A percentile compares a stretch with the other conserved stretches of the same genome.
phyloP scores from a whole-genome alignment of 2,888 invertebrate genomes.

The Drosophila neotestacea region DNA sequence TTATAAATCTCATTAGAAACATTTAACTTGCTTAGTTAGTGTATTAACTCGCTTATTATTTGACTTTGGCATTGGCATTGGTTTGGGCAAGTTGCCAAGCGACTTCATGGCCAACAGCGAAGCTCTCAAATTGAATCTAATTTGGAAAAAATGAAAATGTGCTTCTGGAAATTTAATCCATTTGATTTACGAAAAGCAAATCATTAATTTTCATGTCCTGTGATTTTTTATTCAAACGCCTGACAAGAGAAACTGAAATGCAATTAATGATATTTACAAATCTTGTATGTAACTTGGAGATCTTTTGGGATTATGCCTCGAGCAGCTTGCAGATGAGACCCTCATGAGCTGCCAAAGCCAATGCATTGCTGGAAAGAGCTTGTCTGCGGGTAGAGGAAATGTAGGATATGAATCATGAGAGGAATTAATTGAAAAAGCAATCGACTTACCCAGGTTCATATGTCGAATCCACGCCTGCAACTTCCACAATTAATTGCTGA shows the following conservation, averaged over 20 bases:
- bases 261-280: constrained; percentile 46
- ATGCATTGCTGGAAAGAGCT: constrained; percentile 59
- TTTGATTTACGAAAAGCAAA: constrained; percentile 22
- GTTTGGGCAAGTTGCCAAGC: constrained; percentile 62
- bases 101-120: constrained; percentile 44
- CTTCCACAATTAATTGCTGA: constrained; percentile 85
- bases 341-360: constrained; percentile 72
- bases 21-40: background rate
- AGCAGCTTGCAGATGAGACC: constrained; percentile 78
- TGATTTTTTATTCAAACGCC: constrained; percentile 36
- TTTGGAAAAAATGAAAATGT: constrained; percentile 14
- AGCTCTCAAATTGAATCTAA: constrained; percentile 35
- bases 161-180: constrained; percentile 36
- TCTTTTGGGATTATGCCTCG: constrained; percentile 30
- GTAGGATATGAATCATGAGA: background rate
- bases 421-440: background rate
- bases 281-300: background rate
- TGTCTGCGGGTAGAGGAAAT: constrained; percentile 55
- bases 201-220: constrained; percentile 45
- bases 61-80: constrained; percentile 9
- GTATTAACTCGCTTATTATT: constrained; percentile 8
- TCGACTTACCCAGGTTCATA: constrained; percentile 86
- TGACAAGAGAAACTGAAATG: constrained; percentile 49
- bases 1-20: background rate
- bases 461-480: constrained; percentile 86